Base-by-base conservation (phyloP, 2,888 invertebrate genomes). In the Plagodis dolabraria region DNA sequence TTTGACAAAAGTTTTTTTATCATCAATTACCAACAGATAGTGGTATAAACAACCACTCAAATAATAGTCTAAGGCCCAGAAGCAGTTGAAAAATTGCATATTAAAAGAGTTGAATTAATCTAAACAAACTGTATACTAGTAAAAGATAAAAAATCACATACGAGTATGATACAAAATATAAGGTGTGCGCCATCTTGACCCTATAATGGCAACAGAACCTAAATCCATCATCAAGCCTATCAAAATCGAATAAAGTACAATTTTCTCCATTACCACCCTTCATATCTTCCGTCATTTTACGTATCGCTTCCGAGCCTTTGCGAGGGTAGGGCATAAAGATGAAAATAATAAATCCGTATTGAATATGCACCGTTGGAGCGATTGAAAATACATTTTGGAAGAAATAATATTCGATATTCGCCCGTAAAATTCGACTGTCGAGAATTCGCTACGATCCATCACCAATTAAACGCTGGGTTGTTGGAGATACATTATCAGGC, bases 161-260 rank as follows among this genome's bases (percentile, higher is more conserved):
- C 11, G n/a, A 46, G 40, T 33, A 53, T 51, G 44, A 10, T 22
- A 4, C 22, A 47, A 57, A 61, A 73, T 71, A 53, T 65, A 69
- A 75, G 69, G 59, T 66, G 49, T 66, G 63, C 67, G 63, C 69
- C 72, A 69, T 76, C 72, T 75, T 74, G 75, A 76, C 76, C 79
- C 72, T 72, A 80, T 80, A 88, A 77, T 80, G 86, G 85, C 87
- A 84, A 77, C 76, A 78, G 80, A 78, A 80, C 81, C 85, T 79
- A 88, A 92, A 89, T 89, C 86, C 84, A 73, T 82, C 86, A 87
- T 86, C 85, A 83, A 87, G 88, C 87, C 89, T 88, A 91, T 91
- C 91, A 91, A 91, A 92, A 91, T 91, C 89, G 86, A 92, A 92
- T 92, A 89, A 92, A 87, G 88, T 80, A 86, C 89, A 90, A 92